A percentile compares a stretch with the other conserved stretches of the same genome.
phyloP scores from a whole-genome alignment of 2,888 invertebrate genomes.

The Mongoloraphidia duomilia region DNA sequence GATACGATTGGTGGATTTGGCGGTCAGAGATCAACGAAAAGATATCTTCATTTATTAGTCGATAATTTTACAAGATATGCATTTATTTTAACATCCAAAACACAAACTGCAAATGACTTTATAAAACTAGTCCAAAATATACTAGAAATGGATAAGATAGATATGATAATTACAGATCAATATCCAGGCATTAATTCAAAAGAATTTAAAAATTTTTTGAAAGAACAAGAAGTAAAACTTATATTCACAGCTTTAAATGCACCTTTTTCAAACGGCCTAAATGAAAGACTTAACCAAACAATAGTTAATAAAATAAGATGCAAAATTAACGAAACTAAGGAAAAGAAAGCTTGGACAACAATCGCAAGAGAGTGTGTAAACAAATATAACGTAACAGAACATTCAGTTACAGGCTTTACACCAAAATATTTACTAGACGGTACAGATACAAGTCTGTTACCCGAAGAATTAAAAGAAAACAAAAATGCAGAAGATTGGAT shows the following conservation, averaged over 20 bases:
- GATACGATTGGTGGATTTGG: conserved; percentile 20
- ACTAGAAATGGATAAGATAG: conserved; percentile 14
- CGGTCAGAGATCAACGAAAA: conserved; percentile 17
- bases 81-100: conserved; percentile 17
- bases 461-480: conserved; percentile 10
- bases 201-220: conserved; percentile 19
- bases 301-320: conserved; percentile 6
- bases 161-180: conserved; percentile 19
- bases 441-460: conserved; percentile 9
- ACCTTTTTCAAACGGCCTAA: conserved; percentile 9
- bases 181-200: conserved; percentile 21
- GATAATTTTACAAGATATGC: conserved; percentile 20
- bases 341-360: conserved; percentile 10
- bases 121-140: conserved; percentile 15
- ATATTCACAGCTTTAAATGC: conserved; percentile 13
- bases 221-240: conserved; percentile 10
- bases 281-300: conserved; percentile 11
- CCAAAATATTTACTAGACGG: conserved; percentile 14
- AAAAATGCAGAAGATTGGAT: conserved; percentile 2
- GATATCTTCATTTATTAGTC: conserved; percentile 18
- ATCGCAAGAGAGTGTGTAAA: conserved; percentile 14
- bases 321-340: conserved; percentile 6
- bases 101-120: conserved; percentile 17
- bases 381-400: conserved; percentile 19
- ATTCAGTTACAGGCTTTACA: conserved; percentile 15